Percentiles rank a stretch among this genome's conserved stretches.
phyloP scores from a whole-genome alignment of 30 jellyfish, hydroid and myxozoan genomes.

The Haliclystus octoradiatus region DNA sequence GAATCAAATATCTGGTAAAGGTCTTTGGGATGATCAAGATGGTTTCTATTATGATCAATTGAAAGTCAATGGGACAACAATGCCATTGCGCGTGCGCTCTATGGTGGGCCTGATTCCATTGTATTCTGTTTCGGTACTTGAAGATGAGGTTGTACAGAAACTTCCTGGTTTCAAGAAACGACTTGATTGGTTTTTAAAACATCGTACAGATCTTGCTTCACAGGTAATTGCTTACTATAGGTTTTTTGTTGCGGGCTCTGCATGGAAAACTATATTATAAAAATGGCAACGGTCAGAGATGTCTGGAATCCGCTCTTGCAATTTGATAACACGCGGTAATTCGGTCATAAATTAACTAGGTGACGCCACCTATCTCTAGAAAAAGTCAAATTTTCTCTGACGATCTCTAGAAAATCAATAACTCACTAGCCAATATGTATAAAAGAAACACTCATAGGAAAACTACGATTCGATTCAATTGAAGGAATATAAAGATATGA shows the following conservation, averaged over 20 bases:
- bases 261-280: no score
- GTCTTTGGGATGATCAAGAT: conserved; percentile 90
- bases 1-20: conserved; percentile 57
- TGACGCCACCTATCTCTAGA: no score
- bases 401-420: no score
- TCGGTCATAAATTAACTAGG: no score
- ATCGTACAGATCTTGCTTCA: conserved; percentile 63
- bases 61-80: conserved; percentile 27
- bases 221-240: conserved; percentile 23
- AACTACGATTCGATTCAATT: no score
- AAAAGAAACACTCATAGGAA: no score
- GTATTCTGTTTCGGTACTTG: conserved; percentile 71
- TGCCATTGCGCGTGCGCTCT: conserved; percentile 70
- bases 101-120: conserved; percentile 88
- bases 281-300: no score
- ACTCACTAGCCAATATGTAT: no score
- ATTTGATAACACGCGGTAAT: no score
- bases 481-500: no score
- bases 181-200: conserved; percentile 72
- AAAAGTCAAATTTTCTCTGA: no score
- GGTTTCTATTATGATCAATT: conserved; percentile 84
- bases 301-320: no score
- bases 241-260: neutral
- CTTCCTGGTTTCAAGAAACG: conserved; percentile 90
- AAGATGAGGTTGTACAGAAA: conserved; percentile 73